Evolutionary conservation across 2,113 vertebrate genomes (phyloP), one percentile per base, ranked within the genome.

Genomic region (Misgurnus anguillicaudatus): DNA sequence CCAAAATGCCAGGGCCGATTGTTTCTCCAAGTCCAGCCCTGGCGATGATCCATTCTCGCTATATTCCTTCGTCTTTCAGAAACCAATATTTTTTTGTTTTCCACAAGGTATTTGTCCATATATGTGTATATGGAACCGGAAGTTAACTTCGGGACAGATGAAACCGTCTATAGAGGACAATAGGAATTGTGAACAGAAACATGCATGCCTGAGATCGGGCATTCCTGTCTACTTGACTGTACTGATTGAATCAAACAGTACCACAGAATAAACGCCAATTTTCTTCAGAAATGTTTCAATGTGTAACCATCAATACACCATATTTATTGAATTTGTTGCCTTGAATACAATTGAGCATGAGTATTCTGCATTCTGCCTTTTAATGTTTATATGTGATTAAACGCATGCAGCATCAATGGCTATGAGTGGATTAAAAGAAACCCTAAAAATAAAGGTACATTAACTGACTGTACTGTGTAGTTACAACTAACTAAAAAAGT

Each of bases 391-490:
- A 74, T 87, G 75, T 88, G 75, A 70, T 80, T 64, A 78, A 82
- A 85, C 77, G 68, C 61, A 81, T 61, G 65, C 48, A 78, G 75
- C 76, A 72, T 64, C 78, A 70, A 73, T 45, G 82, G 79, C 83
- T 68, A 60, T 48, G 9, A 57, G 6, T 41, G 36, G 21, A 58
- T 71, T 79, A 16, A 57, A 61, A 38, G 39, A 39, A 77, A 74
- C 70, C 70, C 76, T 87, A 84, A 87, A 91, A 92, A 85, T 84
- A 60, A 87, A 89, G 85, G 83, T 81, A 86, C 87, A 87, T 88
- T 87, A 87, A 90, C 66, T 83, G 86, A 89, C 83, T 31, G 73
- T 80, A 72, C 80, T 62, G 42, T 39, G 48, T 74, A 77, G 64
- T 77, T 74, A 74, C 76, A 24, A 45, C 55, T 16, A 36, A 19